These are phyloP conservation scores for Scopus umbretta DNA, from an alignment of 2,113 vertebrate genomes.

Conservation along the genomic window DNA sequence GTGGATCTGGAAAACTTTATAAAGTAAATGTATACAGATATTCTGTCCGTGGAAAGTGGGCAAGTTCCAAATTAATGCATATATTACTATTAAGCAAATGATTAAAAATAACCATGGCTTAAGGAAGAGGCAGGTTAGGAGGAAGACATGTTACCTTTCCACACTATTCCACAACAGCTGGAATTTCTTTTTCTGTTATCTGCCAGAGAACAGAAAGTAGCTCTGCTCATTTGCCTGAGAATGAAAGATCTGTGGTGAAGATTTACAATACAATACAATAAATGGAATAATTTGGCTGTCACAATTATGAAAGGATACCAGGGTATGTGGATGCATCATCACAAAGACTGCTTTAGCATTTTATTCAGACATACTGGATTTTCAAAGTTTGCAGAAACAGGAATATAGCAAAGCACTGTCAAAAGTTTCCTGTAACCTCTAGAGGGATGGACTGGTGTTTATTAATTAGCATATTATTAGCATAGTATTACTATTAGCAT, in stretches of 20 bases:
- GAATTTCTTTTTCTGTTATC: neutral
- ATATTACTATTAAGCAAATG: neutral
- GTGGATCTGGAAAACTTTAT: neutral
- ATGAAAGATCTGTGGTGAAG: neutral
- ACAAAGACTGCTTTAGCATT: neutral
- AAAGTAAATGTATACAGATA: neutral
- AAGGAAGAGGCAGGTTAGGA: neutral
- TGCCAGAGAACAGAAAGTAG: neutral
- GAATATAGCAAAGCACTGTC: neutral
- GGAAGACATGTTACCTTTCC: neutral
- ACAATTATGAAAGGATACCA: neutral
- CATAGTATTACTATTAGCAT: too few species aligned
- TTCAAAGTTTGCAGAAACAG: neutral
- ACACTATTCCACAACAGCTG: neutral
- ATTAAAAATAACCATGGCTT: neutral
- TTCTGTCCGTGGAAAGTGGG: neutral
- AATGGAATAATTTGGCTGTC: neutral
- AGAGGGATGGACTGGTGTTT: neutral
- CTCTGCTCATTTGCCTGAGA: neutral
- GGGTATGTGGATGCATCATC: neutral
- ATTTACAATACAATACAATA: neutral
- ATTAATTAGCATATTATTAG: too few species aligned
- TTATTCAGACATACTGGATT: neutral
- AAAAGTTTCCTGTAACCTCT: neutral
- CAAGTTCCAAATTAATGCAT: neutral